Conservation (phyloP, 1,140 invertebrate species). For the Eriocheir sinensis region DNA sequence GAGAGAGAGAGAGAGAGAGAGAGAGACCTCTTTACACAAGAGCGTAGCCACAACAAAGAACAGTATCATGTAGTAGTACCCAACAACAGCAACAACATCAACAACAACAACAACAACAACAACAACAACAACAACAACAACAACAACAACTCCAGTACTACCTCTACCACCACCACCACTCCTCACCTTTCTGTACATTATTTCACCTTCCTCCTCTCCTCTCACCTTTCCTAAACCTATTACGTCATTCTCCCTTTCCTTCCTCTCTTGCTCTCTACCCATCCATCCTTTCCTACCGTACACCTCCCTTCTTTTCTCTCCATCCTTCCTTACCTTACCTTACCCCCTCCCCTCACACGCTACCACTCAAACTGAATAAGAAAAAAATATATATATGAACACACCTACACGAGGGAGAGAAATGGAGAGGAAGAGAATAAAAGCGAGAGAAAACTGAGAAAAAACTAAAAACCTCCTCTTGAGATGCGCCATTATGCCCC, state of each 20-base stretch:
- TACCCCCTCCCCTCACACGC: background rate
- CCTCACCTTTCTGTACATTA: background rate
- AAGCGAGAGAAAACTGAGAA: background rate
- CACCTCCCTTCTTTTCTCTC: background rate
- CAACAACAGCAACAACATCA: background rate
- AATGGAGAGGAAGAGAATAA: too few species aligned
- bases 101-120: background rate
- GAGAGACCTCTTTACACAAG: too few species aligned
- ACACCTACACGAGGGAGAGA: too few species aligned
- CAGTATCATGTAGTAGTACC: too few species aligned
- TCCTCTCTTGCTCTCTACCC: background rate
- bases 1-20: background rate
- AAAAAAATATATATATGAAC: too few species aligned
- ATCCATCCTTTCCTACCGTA: background rate
- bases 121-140: background rate
- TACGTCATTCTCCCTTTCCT: background rate
- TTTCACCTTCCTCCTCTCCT: background rate
- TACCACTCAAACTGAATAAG: slow-evolving; percentile 11
- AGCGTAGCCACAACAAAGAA: too few species aligned
- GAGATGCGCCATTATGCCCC: background rate
- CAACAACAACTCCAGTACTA: too few species aligned
- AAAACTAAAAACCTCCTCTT: background rate
- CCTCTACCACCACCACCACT: background rate
- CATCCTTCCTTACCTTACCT: background rate
- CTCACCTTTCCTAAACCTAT: too few species aligned